Conservation (phyloP, 2,113 vertebrate species). For the Saccopteryx leptura region DNA sequence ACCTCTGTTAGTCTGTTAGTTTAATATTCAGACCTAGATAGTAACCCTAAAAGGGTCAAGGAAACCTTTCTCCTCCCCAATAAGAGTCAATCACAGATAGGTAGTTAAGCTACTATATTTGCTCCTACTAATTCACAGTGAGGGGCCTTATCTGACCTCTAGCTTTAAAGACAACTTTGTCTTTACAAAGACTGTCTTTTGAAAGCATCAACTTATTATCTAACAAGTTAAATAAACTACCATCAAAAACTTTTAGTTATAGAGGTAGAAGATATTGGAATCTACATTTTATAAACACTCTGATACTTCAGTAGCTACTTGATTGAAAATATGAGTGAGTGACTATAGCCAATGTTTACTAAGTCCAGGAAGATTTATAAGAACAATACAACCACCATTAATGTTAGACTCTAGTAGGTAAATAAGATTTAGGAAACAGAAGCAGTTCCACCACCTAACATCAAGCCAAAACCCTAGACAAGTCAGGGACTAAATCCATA, state of each 20-base stretch:
- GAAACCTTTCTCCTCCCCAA: neutral
- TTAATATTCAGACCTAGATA: neutral
- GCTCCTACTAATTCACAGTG: neutral
- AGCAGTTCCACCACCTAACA: neutral
- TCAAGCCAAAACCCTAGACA: neutral
- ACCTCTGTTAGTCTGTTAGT: neutral
- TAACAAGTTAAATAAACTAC: neutral
- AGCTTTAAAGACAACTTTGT: conserved; percentile 2
- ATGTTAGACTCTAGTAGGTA: neutral
- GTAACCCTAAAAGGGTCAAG: neutral
- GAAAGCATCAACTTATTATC: conserved; percentile 43
- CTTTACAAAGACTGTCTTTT: conserved; percentile 54
- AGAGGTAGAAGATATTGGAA: neutral
- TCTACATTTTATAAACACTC: conserved; percentile 29
- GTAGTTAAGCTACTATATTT: conserved; percentile 34
- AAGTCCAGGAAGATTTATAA: conserved; percentile 17
- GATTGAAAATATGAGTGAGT: conserved; percentile 41
- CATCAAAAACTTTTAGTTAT: conserved; percentile 33
- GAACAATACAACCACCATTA: neutral
- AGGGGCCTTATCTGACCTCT: neutral
- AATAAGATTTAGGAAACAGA: conserved; percentile 40
- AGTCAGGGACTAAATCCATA: conserved; percentile 22
- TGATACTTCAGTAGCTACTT: neutral
- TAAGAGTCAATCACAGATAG: neutral
- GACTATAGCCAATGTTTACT: conserved; percentile 40